A percentile compares a stretch with the other conserved stretches of the same genome.
Evolutionary conservation across 2,113 vertebrate species (phyloP).

Genomic region (Rhea americana): DNA sequence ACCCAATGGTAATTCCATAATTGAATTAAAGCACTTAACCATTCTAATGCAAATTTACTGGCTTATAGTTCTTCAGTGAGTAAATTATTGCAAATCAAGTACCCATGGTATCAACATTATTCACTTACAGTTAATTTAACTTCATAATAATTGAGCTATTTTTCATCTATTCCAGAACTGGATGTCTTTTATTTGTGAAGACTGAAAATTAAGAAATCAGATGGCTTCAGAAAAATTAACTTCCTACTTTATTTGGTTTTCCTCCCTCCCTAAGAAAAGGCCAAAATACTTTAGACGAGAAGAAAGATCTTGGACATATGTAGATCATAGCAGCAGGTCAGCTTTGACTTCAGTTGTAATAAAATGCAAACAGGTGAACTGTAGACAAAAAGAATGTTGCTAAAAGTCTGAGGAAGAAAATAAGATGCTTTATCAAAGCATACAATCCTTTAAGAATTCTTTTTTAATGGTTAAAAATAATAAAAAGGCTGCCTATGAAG

Average conservation of each 20-base stretch:
- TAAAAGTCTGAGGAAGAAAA: neutral
- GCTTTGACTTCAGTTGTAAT: neutral
- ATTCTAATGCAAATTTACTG: conserved; percentile 29
- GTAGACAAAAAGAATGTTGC: neutral
- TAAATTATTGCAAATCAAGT: neutral
- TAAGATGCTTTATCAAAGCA: neutral
- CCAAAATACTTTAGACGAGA: neutral
- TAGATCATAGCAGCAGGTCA: neutral
- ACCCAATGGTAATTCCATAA: conserved; percentile 48
- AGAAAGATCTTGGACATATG: neutral
- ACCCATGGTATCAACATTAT: neutral
- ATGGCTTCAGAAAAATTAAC: neutral
- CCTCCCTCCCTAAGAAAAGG: neutral
- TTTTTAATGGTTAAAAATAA: neutral
- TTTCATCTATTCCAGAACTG: neutral
- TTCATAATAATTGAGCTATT: neutral
- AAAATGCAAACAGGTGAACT: neutral
- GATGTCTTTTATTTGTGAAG: neutral
- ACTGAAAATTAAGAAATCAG: neutral
- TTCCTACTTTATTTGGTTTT: neutral
- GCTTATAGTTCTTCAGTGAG: neutral
- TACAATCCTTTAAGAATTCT: neutral
- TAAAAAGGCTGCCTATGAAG: neutral
- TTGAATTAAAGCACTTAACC: conserved; percentile 55
- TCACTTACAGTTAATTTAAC: neutral